Base-by-base conservation (phyloP, 2,797 vertebrate species). In the Caiman crocodilus region DNA sequence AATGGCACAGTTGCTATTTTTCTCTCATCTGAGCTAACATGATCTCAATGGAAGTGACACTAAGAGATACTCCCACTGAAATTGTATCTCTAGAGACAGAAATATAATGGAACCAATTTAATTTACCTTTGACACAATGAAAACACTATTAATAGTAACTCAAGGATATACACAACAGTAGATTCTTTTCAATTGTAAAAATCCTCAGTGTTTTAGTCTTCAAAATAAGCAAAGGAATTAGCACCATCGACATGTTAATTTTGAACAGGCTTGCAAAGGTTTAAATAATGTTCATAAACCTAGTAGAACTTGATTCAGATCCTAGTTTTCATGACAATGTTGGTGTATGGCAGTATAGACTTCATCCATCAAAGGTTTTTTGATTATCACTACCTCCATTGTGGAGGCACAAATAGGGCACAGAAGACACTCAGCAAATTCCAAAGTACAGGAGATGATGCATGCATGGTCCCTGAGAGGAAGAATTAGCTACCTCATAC, bases 1-100 rank as follows among this genome's bases (percentile, higher is more conserved):
- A 82, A 77, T 73, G 42, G 32, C 79, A 82, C 64, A 64, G 26
- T 12, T 87, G 74, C 57, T 82, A 5, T 85, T 92, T 79, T 85
- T 74, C 18, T 55, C 50, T 74, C 35, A 63, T 83, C 63, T 60
- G 79, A 95, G n/a, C 23, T 89, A 91, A 85, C 61, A 82, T 89
- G 16, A 79, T 74, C 80, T 87, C 63, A 58, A 35, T 56, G 11
- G 73, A 96, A 94, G 55, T 65, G 85, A 93, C 71, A 92, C 7
- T 20, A 73, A 90, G 71, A 89, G 56, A 74, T 32, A 18, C 7
- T 90, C 13, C 30, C 57, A 82, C 30, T 87, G 79, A 94, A 90
- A 89, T 84, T 5, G 0, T 67, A 10, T 57, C 50, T 90, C 17
- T 50, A 80, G 76, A 69, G 30, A 87, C 0, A 90, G 2, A 42